Evolutionary conservation across 1,140 invertebrate species (phyloP), one percentile per base, ranked within the genome.

Genomic region (Mactra quadrangularis): DNA sequence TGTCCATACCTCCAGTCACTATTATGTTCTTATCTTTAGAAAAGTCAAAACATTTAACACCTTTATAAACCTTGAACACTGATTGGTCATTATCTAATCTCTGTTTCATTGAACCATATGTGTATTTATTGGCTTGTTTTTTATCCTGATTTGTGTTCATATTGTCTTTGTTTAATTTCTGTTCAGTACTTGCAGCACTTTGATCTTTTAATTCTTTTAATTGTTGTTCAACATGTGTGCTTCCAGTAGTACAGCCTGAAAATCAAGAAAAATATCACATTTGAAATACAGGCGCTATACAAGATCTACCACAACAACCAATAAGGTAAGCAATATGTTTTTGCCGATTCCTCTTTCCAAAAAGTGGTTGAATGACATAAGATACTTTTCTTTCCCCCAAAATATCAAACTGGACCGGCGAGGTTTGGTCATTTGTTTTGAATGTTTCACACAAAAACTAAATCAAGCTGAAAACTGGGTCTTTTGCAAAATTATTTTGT

Each of bases 11-110:
- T 79, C 92, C 92, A 62, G 92, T 93, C 17, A 93, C 89, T 55
- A 93, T 88, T 50, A 93, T 85, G 78, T 93, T 93, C 75, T 92
- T 93, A 27, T 89, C 87, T 66, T 93, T 92, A 41, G 89, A 92
- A 76, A 93, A 92, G 74, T 93, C 91, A 85, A 93, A 93, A 70
- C 91, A 91, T 75, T 93, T 93, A 29, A 93, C 93, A 29, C 93
- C 93, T 84, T 93, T 93, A 82, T 93, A 91, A 3, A 93, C 90
- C 47, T 90, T 90, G 85, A 93, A 93, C 22, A 91, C 88, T 38
- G 91, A 87, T 77, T 93, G 90, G 77, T 93, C 92, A 35, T 90
- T 83, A 19, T 90, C 89, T 25, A 91, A 87, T 59, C 92, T 76
- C 22, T 74, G 70, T 79, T 87, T 90, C 22, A 87, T 60, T 17